Evolutionary conservation across 37 sponge, comb jelly and placozoan genomes (phyloP), one percentile per base, ranked within the genome.

Genomic region (Oopsacas minuta): DNA sequence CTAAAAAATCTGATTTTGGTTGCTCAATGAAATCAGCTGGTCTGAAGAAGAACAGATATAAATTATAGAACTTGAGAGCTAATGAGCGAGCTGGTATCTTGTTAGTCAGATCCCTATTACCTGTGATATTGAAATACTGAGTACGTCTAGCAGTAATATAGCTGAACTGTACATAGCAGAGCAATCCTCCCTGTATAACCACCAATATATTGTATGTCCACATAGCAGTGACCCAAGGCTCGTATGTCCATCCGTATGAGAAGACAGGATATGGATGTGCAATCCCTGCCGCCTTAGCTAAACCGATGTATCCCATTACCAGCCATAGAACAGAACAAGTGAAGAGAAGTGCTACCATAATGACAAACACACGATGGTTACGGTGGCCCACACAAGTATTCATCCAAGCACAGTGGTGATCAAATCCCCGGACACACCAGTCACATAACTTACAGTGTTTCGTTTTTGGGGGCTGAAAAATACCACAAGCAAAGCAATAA

Each of bases 321-420:
- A 61, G 75, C 75, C 75, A 93, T 52, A 93, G 84, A 53, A 89
- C 87, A 82, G 89, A 89, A 39, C 83, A 85, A 0, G 90, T 34
- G 37, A 38, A 88, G 1, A 93, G 84, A 8, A 81, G 25, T n/a
- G 89, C 46, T 3, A 39, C 61, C 85, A 93, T 89, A 30, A 93
- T 36, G 22, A 91, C 86, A 85, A 93, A 93, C 38, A 82, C 30
- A 0, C 88, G 83, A 36, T 93, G 94, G 85, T 91, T 93, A 38
- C 86, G 86, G 83, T 84, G 81, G 28, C 91, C 94, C 1, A 93
- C 85, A 52, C 94, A 93, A 23, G 38, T 84, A 83, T 38, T 88
- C 84, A 93, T 83, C 94, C 94, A 93, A 83, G 88, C 83, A 53
- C 94, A 93, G 84, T 93, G 94, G 85, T 93, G 94, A 83, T 93